Conservation (phyloP, 2,113 vertebrate genomes). For the Laticauda laticaudata region DNA sequence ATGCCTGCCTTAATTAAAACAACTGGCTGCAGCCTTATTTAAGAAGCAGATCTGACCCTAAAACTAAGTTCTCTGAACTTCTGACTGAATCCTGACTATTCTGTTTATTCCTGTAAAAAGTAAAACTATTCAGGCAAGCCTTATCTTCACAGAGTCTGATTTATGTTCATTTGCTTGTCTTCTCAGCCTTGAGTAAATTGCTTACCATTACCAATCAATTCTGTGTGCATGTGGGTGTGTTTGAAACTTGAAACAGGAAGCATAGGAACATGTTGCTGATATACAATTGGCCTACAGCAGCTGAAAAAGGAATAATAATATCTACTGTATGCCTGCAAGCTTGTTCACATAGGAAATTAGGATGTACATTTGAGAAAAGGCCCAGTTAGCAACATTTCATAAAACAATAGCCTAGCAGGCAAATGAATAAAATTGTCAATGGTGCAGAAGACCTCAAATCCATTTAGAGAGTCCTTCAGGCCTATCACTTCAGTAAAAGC, state of each 20-base stretch:
- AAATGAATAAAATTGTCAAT: background rate
- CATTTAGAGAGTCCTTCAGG: background rate
- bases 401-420: background rate
- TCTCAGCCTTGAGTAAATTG: background rate
- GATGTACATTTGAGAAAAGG: background rate
- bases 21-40: background rate
- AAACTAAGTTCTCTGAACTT: background rate
- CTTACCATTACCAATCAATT: background rate
- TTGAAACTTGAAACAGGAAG: background rate
- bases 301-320: background rate
- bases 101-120: background rate
- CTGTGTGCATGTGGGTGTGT: background rate
- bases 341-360: background rate
- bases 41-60: background rate
- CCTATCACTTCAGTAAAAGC: background rate
- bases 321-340: background rate
- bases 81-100: background rate
- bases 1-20: background rate
- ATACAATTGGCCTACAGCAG: background rate
- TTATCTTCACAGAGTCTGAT: background rate
- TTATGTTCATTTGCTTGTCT: background rate
- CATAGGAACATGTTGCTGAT: background rate
- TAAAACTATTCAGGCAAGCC: background rate
- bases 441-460: background rate
- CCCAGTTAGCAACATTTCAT: slow-evolving; percentile 8